Evolutionary conservation across 2,113 vertebrate species (phyloP), one percentile per base, ranked within the genome.

Genomic region (Craseonycteris thonglongyai): DNA sequence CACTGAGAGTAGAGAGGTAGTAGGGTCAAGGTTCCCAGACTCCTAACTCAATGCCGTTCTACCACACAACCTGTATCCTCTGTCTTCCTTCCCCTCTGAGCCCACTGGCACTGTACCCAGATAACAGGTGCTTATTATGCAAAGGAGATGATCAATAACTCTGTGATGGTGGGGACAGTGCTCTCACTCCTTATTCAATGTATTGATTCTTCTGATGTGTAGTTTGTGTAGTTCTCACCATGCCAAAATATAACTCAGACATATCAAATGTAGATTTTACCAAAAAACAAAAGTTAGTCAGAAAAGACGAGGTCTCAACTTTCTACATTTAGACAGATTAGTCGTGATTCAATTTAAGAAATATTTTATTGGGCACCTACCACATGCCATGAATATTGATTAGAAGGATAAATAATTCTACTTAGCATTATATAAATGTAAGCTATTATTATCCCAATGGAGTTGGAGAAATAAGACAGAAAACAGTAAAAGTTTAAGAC

Each of bases 181-280:
- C 0, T 69, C 86, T 83, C 33, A 78, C 24, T 78, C 40, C 28
- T 3, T 33, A 90, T 28, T 84, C 45, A 45, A n/a, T 45, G 51
- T 35, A 61, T 19, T 59, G 35, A 69, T 30, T 51, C 38, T 56
- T 18, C 24, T 78, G 4, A 28, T 90, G 35, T 61, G 7, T 24
- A 49, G 45, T 49, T 56, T 63, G 56, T 56, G 1, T 26, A 45
- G 35, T 63, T 91, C 45, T 65, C 45, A 40, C 66, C 35, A 47
- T 9, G 51, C 35, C 58, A 81, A 87, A 47, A 79, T 47, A 24
- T 22, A 38, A 35, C 3, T 69, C 45, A 26, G 14, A 58, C 33
- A 83, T 83, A 58, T 2, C 18, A 65, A 35, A 35, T 11, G 56
- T 63, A 74, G 71, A 82, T 65, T 89, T 97, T 59, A 84, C 71